phyloP scores from a whole-genome alignment of 2,888 invertebrate species.

The Nasonovia ribisnigri region DNA sequence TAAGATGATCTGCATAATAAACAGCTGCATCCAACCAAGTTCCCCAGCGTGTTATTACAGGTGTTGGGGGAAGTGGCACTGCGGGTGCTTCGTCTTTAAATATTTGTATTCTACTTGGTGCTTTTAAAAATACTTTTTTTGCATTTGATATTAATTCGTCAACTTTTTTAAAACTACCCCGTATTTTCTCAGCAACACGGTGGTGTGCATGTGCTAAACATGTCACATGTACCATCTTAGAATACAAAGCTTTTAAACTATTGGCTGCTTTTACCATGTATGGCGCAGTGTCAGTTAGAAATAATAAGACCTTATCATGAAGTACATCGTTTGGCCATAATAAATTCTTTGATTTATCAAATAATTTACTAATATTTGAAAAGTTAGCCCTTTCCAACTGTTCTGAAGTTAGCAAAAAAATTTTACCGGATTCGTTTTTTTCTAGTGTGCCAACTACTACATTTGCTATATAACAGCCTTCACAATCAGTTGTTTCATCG shows the following conservation, averaged over 20 bases:
- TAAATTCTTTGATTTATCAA: conserved; percentile 11
- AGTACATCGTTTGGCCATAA: conserved; percentile 28
- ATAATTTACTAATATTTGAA: conserved; percentile 22
- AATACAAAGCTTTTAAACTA: conserved; percentile 67
- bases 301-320: neutral
- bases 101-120: conserved; percentile 66
- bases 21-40: conserved; percentile 67
- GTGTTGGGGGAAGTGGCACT: conserved; percentile 68
- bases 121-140: conserved; percentile 69
- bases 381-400: conserved; percentile 27
- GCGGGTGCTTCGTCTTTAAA: conserved; percentile 67
- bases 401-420: conserved; percentile 20
- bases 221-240: conserved; percentile 68
- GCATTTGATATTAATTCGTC: conserved; percentile 67
- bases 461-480: conserved; percentile 54
- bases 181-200: conserved; percentile 68
- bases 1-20: conserved; percentile 65
- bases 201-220: conserved; percentile 69
- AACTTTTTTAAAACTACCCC: conserved; percentile 67
- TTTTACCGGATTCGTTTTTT: neutral
- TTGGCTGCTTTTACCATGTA: conserved; percentile 16
- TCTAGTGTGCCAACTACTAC: conserved; percentile 38
- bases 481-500: conserved; percentile 44
- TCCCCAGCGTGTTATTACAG: conserved; percentile 68
- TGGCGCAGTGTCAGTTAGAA: conserved; percentile 10